Base-by-base conservation (phyloP, 2,113 vertebrate species). In the Prolemur simus region DNA sequence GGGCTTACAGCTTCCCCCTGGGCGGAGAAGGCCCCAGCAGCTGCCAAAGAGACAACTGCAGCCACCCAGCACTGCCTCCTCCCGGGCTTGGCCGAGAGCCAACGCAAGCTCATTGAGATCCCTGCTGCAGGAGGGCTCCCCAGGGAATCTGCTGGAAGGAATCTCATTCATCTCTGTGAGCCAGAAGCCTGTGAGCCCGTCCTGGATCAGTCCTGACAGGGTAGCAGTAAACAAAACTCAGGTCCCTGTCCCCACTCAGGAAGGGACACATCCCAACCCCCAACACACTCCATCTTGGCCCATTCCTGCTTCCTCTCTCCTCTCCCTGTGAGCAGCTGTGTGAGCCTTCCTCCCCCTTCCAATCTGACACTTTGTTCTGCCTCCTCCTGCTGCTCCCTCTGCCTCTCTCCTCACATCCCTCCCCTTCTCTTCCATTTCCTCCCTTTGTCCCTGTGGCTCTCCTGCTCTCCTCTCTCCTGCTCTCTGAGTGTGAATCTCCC, bases 71-170 rank as follows among this genome's bases (percentile, higher is more conserved):
- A 1, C 86, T 10, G 20, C 54, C 95, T 47, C 83, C 93, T 96
- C 84, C 96, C 6, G 1, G 96, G 60, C 80, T 77, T 96, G 96
- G 96, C 93, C 64, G 81, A 73, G 77, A 15, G 98, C 98, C 98
- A 98, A 96, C 18, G 98, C 97, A 98, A 98, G 98, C 98, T 98
- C 98, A 96, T 98, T 98, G 98, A 98, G 97, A 98, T 98, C 97
- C 84, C 91, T 34, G 95, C 94, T 87, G 96, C 93, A 98, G 86
- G 88, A 98, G 91, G 92, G 90, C 95, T 98, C 98, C 97, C 97
- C 13, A 39, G 98, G 97, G 97, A 97, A 95, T 91, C 91, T 13
- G 11, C 58, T 15, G 17, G 94, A 96, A 82, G 17, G 71, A 89
- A 96, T 91, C 56, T 91, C 94, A 96, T 86, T 96, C 96, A 95